Percentiles rank a stretch among this genome's conserved stretches.
phyloP scores from a whole-genome alignment of 2,888 invertebrate species.

The Odontomyia ornata region DNA sequence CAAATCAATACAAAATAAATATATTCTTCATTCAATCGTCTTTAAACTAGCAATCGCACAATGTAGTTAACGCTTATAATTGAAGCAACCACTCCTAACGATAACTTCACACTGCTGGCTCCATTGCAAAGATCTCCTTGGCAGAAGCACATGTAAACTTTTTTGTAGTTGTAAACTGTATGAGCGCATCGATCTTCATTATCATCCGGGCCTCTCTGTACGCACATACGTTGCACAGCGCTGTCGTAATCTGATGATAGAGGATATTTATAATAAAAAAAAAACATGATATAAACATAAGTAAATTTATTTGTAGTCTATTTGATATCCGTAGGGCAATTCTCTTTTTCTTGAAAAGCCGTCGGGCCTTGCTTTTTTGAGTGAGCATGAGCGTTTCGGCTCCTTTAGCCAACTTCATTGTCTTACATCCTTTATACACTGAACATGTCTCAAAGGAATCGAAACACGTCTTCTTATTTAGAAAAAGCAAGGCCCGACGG shows the following conservation, averaged over 20 bases:
- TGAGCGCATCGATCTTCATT: conserved; percentile 89
- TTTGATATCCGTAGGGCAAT: no score
- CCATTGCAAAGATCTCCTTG: conserved; percentile 87
- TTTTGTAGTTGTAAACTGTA: conserved; percentile 81
- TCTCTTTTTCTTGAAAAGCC: no score
- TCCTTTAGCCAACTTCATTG: no score
- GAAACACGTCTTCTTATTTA: no score
- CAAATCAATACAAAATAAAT: conserved; percentile 5
- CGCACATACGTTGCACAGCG: conserved; percentile 87
- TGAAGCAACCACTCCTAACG: not conserved
- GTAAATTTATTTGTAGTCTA: no score
- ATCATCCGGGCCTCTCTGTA: conserved; percentile 87
- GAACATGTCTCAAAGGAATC: no score
- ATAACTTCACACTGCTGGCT: conserved; percentile 15
- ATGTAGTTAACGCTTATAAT: conserved; percentile 9
- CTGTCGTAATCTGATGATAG: conserved; percentile 77
- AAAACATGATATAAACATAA: no score
- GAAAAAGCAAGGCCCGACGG: no score
- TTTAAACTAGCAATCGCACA: conserved; percentile 18
- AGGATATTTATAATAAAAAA: no score
- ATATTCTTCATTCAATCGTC: not conserved
- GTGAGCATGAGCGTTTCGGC: no score
- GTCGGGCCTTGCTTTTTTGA: no score
- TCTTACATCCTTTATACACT: no score
- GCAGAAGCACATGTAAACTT: conserved; percentile 91